phyloP scores from a whole-genome alignment of 2,888 invertebrate genomes.

The Pseudococcus viburni region DNA sequence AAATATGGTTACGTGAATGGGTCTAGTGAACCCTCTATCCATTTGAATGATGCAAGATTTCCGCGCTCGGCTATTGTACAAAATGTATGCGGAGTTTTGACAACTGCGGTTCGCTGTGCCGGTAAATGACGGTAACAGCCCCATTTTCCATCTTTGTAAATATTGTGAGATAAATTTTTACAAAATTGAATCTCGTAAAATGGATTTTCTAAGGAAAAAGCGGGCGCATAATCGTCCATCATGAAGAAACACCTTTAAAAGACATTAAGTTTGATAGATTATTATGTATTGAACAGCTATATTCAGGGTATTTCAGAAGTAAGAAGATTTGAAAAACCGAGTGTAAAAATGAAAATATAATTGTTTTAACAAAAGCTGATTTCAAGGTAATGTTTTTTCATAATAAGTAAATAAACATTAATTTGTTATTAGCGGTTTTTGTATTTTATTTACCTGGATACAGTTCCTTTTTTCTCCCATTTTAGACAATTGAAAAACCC shows the following conservation, averaged over 20 bases:
- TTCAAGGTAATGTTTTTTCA: too few relatives aligned
- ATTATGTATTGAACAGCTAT: background rate
- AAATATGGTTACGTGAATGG: background rate
- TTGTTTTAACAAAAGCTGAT: too few relatives aligned
- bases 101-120: constrained; percentile 74
- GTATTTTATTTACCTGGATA: constrained; percentile 78
- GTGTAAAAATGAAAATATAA: too few relatives aligned
- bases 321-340: too few relatives aligned
- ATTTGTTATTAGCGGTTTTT: background rate
- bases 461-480: constrained; percentile 75
- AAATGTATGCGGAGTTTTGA: constrained; percentile 79
- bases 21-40: background rate
- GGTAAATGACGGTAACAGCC: constrained; percentile 87
- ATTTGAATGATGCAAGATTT: constrained; percentile 83
- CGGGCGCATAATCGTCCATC: constrained; percentile 75
- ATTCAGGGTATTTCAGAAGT: too few relatives aligned
- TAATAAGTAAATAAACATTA: too few relatives aligned
- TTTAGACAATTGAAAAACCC: constrained; percentile 90
- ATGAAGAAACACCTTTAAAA: constrained; percentile 76
- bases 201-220: constrained; percentile 77
- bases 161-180: constrained; percentile 85
- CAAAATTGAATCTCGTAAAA: constrained; percentile 79
- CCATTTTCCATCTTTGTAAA: constrained; percentile 79
- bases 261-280: background rate
- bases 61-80: constrained; percentile 85